A percentile compares a stretch with the other conserved stretches of the same genome.
Conservation (phyloP, 2,888 invertebrate species). For the Cataglyphis altisquamis region DNA sequence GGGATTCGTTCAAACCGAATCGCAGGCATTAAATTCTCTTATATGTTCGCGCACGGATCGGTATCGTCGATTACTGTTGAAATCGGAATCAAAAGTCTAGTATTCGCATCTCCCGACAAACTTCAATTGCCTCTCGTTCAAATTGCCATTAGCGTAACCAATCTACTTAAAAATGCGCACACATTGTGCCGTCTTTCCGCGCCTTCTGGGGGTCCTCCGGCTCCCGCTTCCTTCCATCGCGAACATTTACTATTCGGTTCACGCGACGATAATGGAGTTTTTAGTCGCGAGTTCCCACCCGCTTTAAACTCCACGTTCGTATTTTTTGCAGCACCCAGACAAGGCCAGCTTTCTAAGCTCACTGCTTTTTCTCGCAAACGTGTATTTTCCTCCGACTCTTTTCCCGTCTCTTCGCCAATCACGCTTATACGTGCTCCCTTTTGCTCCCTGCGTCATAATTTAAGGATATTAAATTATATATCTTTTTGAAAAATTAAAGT, state of each 20-base stretch:
- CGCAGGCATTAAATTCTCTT: conserved; percentile 38
- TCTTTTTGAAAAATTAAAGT: conserved; percentile 25
- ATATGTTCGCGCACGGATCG: conserved; percentile 45
- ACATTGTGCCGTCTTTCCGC: conserved; percentile 26
- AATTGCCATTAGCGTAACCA: conserved; percentile 45
- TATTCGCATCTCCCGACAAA: background rate
- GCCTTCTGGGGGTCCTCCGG: background rate
- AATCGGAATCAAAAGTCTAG: conserved; percentile 25
- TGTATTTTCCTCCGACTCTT: background rate
- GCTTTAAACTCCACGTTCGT: conserved; percentile 55
- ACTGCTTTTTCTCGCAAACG: background rate
- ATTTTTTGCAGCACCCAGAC: conserved; percentile 41
- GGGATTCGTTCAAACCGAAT: conserved; percentile 33
- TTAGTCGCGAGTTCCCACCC: conserved; percentile 53
- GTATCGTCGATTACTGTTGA: conserved; percentile 35
- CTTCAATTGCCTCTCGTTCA: conserved; percentile 46
- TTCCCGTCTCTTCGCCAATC: conserved; percentile 38
- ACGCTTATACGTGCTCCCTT: conserved; percentile 26
- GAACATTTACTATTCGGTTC: conserved; percentile 63
- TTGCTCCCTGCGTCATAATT: background rate
- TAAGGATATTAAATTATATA: conserved; percentile 29
- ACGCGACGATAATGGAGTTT: conserved; percentile 66
- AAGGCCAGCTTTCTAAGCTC: background rate
- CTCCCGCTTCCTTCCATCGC: background rate
- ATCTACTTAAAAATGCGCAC: conserved; percentile 49